These are phyloP conservation scores for Odontocolon sp. DNA, from an alignment of 2,888 invertebrate species.

Conservation along the genomic window DNA sequence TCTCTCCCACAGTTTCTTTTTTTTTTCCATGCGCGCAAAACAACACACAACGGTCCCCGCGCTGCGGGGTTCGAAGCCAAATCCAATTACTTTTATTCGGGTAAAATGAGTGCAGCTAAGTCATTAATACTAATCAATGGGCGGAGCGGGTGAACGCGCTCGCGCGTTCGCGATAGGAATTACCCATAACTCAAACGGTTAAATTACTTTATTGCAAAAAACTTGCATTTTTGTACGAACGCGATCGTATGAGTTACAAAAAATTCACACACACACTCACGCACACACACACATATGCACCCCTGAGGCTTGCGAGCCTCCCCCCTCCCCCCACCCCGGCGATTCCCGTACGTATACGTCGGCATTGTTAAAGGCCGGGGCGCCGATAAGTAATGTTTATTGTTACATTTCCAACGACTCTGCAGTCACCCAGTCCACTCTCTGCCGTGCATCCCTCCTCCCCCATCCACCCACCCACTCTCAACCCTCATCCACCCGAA, in stretches of 20 bases:
- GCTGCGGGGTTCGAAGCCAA: constrained; percentile 78
- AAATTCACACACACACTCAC: background rate
- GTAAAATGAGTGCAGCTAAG: constrained; percentile 81
- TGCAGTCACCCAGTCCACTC: constrained; percentile 22
- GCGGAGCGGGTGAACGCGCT: constrained; percentile 60
- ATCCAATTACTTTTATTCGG: constrained; percentile 81
- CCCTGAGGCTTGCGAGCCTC: constrained; percentile 33
- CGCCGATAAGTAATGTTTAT: constrained; percentile 81
- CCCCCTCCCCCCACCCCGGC: constrained; percentile 58
- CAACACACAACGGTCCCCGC: constrained; percentile 63
- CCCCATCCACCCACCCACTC: background rate
- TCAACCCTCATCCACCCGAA: constrained; percentile 39
- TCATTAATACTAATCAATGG: constrained; percentile 82
- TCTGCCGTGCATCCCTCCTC: constrained; percentile 33
- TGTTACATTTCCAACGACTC: constrained; percentile 77
- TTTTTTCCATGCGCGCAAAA: constrained; percentile 23
- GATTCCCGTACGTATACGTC: constrained; percentile 51
- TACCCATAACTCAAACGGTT: constrained; percentile 80
- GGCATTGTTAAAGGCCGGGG: constrained; percentile 77
- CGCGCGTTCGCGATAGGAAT: constrained; percentile 73
- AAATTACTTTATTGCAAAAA: constrained; percentile 81
- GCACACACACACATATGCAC: constrained; percentile 24
- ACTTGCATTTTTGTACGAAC: constrained; percentile 75
- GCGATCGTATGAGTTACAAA: constrained; percentile 34
- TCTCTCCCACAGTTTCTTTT: constrained; percentile 36